Base-by-base conservation (phyloP, 1,140 invertebrate species). In the Psilanteris sp. region DNA sequence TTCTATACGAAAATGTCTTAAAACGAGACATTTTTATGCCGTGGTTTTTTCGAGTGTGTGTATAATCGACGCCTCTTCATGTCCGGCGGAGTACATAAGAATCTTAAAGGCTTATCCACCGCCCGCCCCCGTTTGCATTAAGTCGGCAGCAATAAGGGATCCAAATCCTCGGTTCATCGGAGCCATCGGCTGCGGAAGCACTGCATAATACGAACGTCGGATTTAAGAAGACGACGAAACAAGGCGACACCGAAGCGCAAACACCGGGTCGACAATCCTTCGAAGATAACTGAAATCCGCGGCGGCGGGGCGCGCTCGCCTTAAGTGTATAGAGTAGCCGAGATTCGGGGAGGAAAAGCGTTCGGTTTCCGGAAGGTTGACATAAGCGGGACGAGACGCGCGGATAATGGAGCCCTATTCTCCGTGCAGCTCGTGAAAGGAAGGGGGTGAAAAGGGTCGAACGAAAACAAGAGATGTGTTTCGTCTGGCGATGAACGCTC, bases 391-490 rank as follows among this genome's bases (percentile, higher is more conserved):
- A 68, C 54, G 55, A 46, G 54, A 72, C 57, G 61, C 68, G 46
- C 43, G 59, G 77, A 78, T 78, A 78, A 78, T 78, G 61, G 76
- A 78, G 66, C 71, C 66, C 64, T 73, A 73, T 78, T 41, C 36
- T 70, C 50, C 9, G 37, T 18, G 44, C 24, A 55, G 64, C 22
- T 34, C n/a, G 41, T 29, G 26, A 36, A 57, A 32, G 61, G 72
- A 55, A 41, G 76, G 70, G 62, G 67, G 54, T 71, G 76, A 78
- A 75, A 71, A 74, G 77, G 66, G 64, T 62, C 55, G 55, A 75
- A 71, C 81, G 79, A 83, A 83, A 84, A 81, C 80, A 83, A 83
- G 78, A 79, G 77, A 79, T 81, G 79, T 83, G 81, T 83, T 81
- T 85, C 81, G 82, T 83, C 79, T 83, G 83, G 78, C 82, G 82